Percentiles rank a stretch among this genome's conserved stretches.
phyloP scores from a whole-genome alignment of 2,113 vertebrate genomes.

The Pristiophorus japonicus region DNA sequence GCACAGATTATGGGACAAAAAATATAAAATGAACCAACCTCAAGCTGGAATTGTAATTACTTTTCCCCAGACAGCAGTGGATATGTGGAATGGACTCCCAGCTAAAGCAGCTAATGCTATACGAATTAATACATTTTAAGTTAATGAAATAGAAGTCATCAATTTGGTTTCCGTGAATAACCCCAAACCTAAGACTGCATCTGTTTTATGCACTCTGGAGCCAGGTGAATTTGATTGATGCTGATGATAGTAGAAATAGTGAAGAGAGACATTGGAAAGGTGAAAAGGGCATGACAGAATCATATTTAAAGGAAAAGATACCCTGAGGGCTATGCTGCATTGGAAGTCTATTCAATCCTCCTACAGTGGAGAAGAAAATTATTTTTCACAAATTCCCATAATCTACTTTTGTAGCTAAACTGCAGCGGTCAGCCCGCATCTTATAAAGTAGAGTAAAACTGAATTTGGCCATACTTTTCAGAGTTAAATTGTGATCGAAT shows the following conservation, averaged over 20 bases:
- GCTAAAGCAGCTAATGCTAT: not conserved
- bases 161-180: not conserved
- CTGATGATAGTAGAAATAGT: not conserved
- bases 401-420: not conserved
- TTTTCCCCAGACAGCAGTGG: not conserved
- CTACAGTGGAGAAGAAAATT: not conserved
- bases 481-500: not conserved
- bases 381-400: not conserved
- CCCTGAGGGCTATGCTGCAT: not conserved
- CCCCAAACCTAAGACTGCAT: not conserved
- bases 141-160: not conserved
- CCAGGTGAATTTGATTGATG: not conserved
- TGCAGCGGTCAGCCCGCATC: not conserved
- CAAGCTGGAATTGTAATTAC: not conserved
- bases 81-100: not conserved
- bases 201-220: not conserved
- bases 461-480: not conserved
- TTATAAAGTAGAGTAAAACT: not conserved
- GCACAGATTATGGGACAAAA: not conserved
- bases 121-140: not conserved
- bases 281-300: not conserved
- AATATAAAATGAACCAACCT: not conserved
- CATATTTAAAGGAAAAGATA: not conserved
- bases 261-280: not conserved
- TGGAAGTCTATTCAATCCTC: not conserved